Percentiles rank a stretch among this genome's conserved stretches.
These are phyloP conservation scores for Chaetophractus vellerosus DNA, from an alignment of 2,797 vertebrate species.

Conservation along the genomic window DNA sequence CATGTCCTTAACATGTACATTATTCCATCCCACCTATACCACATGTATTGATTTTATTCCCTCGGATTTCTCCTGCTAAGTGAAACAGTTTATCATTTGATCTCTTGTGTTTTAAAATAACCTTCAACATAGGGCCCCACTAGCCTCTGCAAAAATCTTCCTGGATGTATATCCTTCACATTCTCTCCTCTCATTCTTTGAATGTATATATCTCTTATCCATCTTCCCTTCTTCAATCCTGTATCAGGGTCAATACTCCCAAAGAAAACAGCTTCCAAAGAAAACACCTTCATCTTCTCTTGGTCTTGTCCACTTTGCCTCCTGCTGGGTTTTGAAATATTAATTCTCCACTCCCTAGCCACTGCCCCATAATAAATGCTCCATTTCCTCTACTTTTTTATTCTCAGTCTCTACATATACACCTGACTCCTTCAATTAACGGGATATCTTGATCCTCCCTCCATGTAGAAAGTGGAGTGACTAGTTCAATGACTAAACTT, in stretches of 20 bases:
- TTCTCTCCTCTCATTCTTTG: neutral
- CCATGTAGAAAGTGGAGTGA: neutral
- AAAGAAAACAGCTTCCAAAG: too few species aligned
- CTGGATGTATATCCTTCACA: neutral
- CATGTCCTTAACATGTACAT: neutral
- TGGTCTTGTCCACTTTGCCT: neutral
- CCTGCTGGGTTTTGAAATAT: neutral
- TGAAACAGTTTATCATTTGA: neutral
- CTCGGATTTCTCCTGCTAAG: neutral
- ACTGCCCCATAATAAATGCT: neutral
- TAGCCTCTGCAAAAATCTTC: neutral
- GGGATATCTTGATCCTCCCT: neutral
- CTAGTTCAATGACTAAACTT: neutral
- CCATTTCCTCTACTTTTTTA: neutral
- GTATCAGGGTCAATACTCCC: neutral
- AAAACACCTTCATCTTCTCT: neutral
- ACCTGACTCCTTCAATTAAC: neutral
- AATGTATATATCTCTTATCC: neutral
- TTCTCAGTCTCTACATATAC: neutral
- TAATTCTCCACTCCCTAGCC: neutral
- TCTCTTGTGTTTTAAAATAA: neutral
- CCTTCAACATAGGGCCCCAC: neutral
- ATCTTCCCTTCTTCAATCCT: neutral
- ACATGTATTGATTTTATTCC: neutral
- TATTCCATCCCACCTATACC: neutral